Percentiles rank a stretch among this genome's conserved stretches.
phyloP scores from a whole-genome alignment of 2,113 vertebrate species.

The Alethe diademata region DNA sequence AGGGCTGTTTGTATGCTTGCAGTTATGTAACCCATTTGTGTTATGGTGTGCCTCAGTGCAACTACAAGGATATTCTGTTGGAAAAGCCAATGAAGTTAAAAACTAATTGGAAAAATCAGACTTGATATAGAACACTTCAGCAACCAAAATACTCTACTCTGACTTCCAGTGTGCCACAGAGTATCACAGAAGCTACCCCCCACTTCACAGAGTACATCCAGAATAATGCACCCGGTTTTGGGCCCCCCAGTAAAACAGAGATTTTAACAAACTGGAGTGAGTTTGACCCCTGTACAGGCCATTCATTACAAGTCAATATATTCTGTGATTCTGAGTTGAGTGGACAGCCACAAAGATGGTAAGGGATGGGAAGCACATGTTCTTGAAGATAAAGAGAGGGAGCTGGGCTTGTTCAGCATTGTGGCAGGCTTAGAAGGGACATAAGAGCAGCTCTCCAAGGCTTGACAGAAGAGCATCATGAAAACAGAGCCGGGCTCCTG shows the following conservation, averaged over 20 bases:
- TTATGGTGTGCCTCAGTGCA: neutral
- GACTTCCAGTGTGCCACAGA: neutral
- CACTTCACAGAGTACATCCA: neutral
- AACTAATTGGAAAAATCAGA: neutral
- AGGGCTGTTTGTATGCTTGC: neutral
- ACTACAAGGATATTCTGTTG: neutral
- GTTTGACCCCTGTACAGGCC: neutral
- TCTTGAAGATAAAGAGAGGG: neutral
- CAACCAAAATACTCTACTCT: neutral
- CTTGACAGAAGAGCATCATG: neutral
- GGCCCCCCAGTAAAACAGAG: neutral
- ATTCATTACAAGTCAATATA: neutral
- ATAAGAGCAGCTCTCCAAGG: neutral
- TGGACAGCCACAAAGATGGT: neutral
- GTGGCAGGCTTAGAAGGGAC: neutral
- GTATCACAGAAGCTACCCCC: neutral
- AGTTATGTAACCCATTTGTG: neutral
- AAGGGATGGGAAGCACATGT: neutral
- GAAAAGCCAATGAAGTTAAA: neutral
- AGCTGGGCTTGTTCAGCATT: neutral
- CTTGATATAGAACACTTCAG: neutral
- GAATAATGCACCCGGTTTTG: fast-evolving
- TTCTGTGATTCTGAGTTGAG: neutral
- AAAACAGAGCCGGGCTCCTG: neutral
- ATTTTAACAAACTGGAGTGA: neutral